A percentile compares a stretch with the other conserved stretches of the same genome.
Evolutionary conservation across 2,888 invertebrate genomes (phyloP).

Genomic region (Tillus elongatus): DNA sequence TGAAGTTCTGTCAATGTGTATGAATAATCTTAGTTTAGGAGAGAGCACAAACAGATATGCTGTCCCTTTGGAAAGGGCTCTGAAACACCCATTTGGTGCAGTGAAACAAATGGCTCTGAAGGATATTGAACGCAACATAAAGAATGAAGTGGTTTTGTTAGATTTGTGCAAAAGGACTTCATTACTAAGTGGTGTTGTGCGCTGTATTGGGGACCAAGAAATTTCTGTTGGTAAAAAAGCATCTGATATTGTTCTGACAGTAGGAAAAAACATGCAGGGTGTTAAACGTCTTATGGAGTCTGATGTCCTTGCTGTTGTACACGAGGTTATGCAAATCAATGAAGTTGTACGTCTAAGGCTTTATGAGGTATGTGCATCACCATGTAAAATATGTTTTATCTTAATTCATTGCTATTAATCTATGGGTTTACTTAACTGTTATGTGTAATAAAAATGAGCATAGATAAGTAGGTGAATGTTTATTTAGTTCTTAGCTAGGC

Average conservation of each 20-base stretch:
- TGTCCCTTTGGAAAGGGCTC: constrained; percentile 49
- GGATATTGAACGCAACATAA: constrained; percentile 44
- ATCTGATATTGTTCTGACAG: constrained; percentile 45
- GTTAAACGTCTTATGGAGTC: constrained; percentile 46
- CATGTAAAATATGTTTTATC: no score
- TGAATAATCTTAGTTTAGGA: constrained; percentile 54
- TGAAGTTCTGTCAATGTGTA: constrained; percentile 55
- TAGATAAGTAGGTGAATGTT: no score
- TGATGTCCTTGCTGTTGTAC: constrained; percentile 48
- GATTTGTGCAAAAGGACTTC: constrained; percentile 30
- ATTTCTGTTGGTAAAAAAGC: constrained; percentile 53
- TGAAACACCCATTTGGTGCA: constrained; percentile 53
- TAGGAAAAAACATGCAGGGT: constrained; percentile 43
- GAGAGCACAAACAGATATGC: constrained; percentile 53
- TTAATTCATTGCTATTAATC: no score
- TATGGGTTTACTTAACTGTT: no score
- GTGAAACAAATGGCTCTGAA: constrained; percentile 56
- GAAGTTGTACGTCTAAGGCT: constrained; percentile 57
- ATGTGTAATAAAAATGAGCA: no score
- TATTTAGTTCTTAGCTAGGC: no score
- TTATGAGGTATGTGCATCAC: no score
- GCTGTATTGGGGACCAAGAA: constrained; percentile 51
- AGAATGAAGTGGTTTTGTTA: constrained; percentile 28
- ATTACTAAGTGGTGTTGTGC: constrained; percentile 48
- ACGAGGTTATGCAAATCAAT: constrained; percentile 48